phyloP scores from a whole-genome alignment of 2,797 vertebrate species.

The Naso thynnoides region DNA sequence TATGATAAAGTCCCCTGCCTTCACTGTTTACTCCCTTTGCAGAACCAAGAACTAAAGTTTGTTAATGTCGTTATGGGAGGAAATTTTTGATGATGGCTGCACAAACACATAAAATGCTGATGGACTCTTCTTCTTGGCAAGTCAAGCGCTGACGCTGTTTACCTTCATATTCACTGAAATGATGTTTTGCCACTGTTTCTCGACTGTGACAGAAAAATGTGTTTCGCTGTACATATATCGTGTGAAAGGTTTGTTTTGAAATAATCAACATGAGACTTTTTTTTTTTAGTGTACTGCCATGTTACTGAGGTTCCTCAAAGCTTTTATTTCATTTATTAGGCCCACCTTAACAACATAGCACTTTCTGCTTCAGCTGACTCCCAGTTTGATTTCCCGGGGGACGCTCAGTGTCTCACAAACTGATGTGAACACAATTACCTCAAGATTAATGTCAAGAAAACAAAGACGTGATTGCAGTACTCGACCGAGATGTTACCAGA shows the following conservation, averaged over 20 bases:
- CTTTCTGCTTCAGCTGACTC: constrained; percentile 38
- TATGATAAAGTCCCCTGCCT: background rate
- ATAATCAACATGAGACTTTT: constrained; percentile 16
- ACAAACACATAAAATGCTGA: no score
- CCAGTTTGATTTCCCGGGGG: constrained; percentile 68
- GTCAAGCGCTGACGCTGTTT: background rate
- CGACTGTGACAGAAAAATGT: background rate
- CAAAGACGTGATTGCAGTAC: constrained; percentile 37
- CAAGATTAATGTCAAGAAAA: constrained; percentile 65
- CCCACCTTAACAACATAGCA: constrained; percentile 21
- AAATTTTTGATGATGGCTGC: background rate
- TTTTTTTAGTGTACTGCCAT: background rate
- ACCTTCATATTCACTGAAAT: constrained; percentile 13
- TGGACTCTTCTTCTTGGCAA: background rate
- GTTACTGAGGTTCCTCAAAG: constrained; percentile 10
- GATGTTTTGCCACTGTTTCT: background rate
- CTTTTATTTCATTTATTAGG: constrained; percentile 23
- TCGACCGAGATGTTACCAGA: constrained; percentile 8
- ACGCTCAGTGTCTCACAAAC: constrained; percentile 12
- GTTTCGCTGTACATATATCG: background rate
- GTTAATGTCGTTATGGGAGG: background rate
- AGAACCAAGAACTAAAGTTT: no score
- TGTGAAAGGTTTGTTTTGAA: background rate
- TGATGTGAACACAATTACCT: constrained; percentile 62
- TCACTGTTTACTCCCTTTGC: background rate